These are phyloP conservation scores for Daubentonia madagascariensis DNA, from an alignment of 2,113 vertebrate genomes.

Conservation along the genomic window DNA sequence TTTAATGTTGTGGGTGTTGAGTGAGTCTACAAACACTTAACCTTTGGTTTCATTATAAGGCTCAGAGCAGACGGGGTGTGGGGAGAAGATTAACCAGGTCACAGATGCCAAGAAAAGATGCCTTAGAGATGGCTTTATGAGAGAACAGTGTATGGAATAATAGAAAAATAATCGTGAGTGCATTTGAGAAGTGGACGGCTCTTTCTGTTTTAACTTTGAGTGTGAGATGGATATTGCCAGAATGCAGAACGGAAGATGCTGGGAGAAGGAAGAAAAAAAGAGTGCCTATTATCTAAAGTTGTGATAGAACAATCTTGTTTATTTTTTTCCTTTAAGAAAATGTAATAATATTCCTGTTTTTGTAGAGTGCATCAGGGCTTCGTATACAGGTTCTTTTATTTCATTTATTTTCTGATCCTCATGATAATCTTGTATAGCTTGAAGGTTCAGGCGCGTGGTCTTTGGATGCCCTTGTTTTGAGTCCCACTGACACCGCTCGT, in stretches of 20 bases:
- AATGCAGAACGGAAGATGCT: background rate
- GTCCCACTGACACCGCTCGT: background rate
- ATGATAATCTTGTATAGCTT: background rate
- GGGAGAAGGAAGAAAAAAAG: background rate
- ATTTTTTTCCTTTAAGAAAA: slow-evolving; percentile 15
- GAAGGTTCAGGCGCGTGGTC: background rate
- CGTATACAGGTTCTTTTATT: background rate
- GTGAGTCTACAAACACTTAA: slow-evolving; percentile 40
- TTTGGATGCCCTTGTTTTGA: background rate
- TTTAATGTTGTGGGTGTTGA: slow-evolving; percentile 63
- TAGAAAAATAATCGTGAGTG: slow-evolving; percentile 28
- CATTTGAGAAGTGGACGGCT: background rate
- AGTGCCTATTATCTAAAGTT: background rate
- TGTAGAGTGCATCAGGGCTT: background rate
- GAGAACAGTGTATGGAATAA: background rate
- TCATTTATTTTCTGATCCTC: background rate
- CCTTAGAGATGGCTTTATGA: background rate
- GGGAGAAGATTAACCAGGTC: slow-evolving; percentile 28
- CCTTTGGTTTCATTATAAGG: slow-evolving; percentile 62
- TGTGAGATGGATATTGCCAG: background rate
- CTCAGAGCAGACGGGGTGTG: slow-evolving; percentile 36
- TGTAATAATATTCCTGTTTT: background rate
- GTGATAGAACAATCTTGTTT: background rate
- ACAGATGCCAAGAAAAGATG: slow-evolving; percentile 36
- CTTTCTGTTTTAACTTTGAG: slow-evolving; percentile 49